These are phyloP conservation scores for Prietella phreatophila DNA, from an alignment of 2,113 vertebrate genomes.

Conservation along the genomic window DNA sequence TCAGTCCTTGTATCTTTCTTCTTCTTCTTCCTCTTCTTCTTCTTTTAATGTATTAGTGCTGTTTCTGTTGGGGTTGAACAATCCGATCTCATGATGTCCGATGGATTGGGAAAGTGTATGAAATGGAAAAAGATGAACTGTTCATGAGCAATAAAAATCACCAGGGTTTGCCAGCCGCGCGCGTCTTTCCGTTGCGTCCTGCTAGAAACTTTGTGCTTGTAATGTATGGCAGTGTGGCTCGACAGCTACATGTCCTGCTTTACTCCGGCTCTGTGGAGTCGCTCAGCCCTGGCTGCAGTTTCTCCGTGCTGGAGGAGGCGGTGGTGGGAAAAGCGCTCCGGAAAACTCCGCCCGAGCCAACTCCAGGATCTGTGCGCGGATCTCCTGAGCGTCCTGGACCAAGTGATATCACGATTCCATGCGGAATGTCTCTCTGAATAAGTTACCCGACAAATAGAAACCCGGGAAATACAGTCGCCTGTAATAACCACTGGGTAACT, in stretches of 20 bases:
- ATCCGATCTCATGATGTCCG: constrained; percentile 17
- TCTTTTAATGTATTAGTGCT: background rate
- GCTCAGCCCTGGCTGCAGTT: background rate
- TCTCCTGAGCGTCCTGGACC: constrained; percentile 15
- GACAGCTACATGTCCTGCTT: background rate
- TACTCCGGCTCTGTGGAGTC: background rate
- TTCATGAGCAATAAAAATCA: background rate
- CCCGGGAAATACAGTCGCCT: background rate
- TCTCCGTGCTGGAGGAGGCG: background rate
- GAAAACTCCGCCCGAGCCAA: background rate
- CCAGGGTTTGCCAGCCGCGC: background rate
- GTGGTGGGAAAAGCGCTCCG: background rate
- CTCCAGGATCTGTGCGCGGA: background rate
- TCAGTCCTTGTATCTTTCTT: background rate
- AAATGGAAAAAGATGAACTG: background rate
- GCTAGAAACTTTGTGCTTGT: background rate
- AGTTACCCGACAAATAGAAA: background rate
- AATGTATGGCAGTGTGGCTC: background rate
- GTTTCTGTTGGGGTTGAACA: background rate
- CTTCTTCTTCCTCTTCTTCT: background rate
- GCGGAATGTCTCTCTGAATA: background rate
- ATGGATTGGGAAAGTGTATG: background rate
- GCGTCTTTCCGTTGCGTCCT: background rate
- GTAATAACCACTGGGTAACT: background rate
- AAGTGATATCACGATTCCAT: background rate